Evolutionary conservation across 2,113 vertebrate species (phyloP).

Genomic region (Oryzias curvinotus): DNA sequence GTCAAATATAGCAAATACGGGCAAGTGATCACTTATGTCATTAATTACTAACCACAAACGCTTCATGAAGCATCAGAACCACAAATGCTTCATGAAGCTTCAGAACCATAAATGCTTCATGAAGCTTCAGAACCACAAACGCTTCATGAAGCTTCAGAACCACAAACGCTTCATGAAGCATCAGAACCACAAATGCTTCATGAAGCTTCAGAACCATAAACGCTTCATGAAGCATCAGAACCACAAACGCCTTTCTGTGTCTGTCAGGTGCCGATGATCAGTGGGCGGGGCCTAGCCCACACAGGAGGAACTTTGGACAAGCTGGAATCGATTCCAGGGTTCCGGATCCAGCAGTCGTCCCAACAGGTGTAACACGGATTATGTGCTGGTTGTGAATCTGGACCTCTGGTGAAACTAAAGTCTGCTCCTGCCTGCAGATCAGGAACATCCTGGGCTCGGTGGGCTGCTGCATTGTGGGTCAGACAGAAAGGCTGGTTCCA

Average conservation of each 20-base stretch:
- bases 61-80: not conserved
- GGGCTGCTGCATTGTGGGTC: conserved; percentile 71
- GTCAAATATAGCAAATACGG: too few relatives aligned
- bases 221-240: too few relatives aligned
- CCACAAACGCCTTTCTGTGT: not conserved
- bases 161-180: too few relatives aligned
- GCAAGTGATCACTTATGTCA: too few relatives aligned
- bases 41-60: too few relatives aligned
- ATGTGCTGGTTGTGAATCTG: not conserved
- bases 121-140: too few relatives aligned
- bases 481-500: conserved; percentile 59
- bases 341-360: conserved; percentile 31
- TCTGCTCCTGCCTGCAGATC: conserved; percentile 31
- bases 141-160: too few relatives aligned
- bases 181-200: too few relatives aligned
- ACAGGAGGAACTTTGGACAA: conserved; percentile 74
- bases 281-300: conserved; percentile 68
- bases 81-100: not conserved
- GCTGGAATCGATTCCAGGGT: conserved; percentile 69
- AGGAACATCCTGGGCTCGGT: conserved; percentile 47
- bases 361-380: conserved; percentile 33
- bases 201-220: too few relatives aligned
- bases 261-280: conserved; percentile 72
- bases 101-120: too few relatives aligned
- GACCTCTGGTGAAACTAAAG: too few relatives aligned